phyloP scores from a whole-genome alignment of 2,797 vertebrate genomes.

The Paguma larvata region DNA sequence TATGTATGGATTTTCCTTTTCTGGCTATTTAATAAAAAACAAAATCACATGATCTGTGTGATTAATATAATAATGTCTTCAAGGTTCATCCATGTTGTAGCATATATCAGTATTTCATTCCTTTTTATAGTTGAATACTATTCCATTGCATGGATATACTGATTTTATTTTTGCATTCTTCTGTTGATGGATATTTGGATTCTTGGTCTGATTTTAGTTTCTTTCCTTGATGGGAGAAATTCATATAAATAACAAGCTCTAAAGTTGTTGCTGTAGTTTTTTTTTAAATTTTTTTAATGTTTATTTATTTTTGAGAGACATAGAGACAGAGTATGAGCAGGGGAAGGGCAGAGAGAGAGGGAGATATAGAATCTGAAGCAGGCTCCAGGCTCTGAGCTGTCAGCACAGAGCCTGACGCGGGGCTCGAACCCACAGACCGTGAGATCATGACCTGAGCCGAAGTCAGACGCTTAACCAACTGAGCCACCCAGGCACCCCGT shows the following conservation, averaged over 20 bases:
- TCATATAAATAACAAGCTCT: not conserved
- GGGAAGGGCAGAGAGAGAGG: too few relatives aligned
- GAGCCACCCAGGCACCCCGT: too few relatives aligned
- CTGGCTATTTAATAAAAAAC: not conserved
- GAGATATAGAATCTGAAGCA: too few relatives aligned
- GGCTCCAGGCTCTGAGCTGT: too few relatives aligned
- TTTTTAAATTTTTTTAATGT: too few relatives aligned
- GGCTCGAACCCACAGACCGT: too few relatives aligned
- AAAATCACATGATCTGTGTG: not conserved
- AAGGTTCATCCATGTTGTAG: not conserved
- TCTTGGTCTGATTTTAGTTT: slow-evolving; percentile 6
- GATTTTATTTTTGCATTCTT: not conserved
- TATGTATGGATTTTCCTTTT: not conserved
- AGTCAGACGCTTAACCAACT: too few relatives aligned
- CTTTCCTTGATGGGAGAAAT: not conserved
- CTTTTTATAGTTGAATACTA: not conserved
- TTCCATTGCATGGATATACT: not conserved
- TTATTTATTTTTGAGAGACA: too few relatives aligned
- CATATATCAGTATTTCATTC: not conserved
- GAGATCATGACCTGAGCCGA: too few relatives aligned
- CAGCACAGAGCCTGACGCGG: too few relatives aligned
- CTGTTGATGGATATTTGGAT: not conserved
- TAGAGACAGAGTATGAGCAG: too few relatives aligned
- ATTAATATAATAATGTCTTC: not conserved
- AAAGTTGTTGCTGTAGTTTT: not conserved